Percentiles rank a stretch among this genome's conserved stretches.
phyloP scores from a whole-genome alignment of 2,888 invertebrate species.

The Philaethria dido region DNA sequence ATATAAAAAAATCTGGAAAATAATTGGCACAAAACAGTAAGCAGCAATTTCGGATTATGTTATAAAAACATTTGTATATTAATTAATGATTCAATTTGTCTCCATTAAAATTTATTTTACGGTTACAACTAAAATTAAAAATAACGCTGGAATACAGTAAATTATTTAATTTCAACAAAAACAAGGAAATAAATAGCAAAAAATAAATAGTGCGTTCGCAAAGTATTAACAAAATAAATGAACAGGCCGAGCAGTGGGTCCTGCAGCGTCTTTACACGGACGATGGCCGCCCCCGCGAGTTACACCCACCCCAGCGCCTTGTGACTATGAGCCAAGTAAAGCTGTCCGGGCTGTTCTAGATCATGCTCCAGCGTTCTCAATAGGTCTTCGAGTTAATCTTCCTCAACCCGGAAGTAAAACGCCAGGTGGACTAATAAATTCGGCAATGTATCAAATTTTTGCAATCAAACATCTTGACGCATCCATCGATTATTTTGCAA shows the following conservation, averaged over 20 bases:
- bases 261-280: slow-evolving; percentile 91
- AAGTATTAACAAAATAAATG: slow-evolving; percentile 1
- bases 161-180: too few species aligned
- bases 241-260: slow-evolving; percentile 87
- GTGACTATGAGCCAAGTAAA: slow-evolving; percentile 93
- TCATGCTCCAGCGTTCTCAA: slow-evolving; percentile 85
- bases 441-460: slow-evolving; percentile 8
- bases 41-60: too few species aligned
- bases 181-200: too few species aligned
- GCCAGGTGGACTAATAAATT: slow-evolving; percentile 75
- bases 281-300: slow-evolving; percentile 88
- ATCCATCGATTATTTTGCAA: slow-evolving; percentile 19
- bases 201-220: not conserved
- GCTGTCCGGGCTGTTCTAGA: slow-evolving; percentile 82
- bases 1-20: not conserved
- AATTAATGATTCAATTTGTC: too few species aligned
- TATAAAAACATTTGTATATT: too few species aligned
- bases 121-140: too few species aligned
- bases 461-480: not conserved
- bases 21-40: too few species aligned
- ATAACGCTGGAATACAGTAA: too few species aligned
- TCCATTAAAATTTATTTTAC: too few species aligned
- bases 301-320: slow-evolving; percentile 92
- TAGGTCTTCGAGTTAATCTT: slow-evolving; percentile 81
- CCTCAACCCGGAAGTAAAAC: slow-evolving; percentile 73